Base-by-base conservation (phyloP, 1,140 invertebrate species). In the Neelides sp. region DNA sequence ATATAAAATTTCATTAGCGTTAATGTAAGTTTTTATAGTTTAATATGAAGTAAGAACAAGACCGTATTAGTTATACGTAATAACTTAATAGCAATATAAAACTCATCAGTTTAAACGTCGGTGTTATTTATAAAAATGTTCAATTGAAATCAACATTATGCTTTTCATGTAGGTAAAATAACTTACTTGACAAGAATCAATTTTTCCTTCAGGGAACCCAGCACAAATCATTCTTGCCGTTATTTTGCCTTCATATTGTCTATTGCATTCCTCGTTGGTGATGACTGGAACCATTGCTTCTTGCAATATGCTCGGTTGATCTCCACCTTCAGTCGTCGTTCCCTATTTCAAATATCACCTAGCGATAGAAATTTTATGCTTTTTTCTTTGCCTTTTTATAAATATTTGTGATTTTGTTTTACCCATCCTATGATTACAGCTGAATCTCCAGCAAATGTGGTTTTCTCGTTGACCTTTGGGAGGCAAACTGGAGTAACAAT, bases 221-320 rank as follows among this genome's bases (percentile, higher is more conserved):
- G 45, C 57, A 34, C 57, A 59, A 27, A 59, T 42, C 57, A 59
- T 59, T 36, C 57, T 40, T 3, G 34, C n/a, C 8, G 47, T 50
- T 15, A 15, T 39, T 20, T 47, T 47, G 20, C 46, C 36, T 19
- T 46, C 36, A 22, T 59, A 59, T 28, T 49, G 34, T 15, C 41
- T 27, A 40, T 50, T 50, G 34, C 57, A 59, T 2, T 51, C 49
- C n/a, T 55, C 53, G n/a, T 59, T 54, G 1, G 42, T 30, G 27
- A 59, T 59, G 15, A 59, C 41, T n/a, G 53, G 53, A 17, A 59
- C 35, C 4, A 40, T 48, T 3, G 43, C 57, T 32, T 55, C n/a
- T 42, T 52, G 42, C 19, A 59, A 36, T 32, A 45, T 42, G 0
- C 22, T 30, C 0, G 57, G 15, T 34, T 55, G 52, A 37, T 50